Percentiles rank a stretch among this genome's conserved stretches.
phyloP scores from a whole-genome alignment of 1,140 invertebrate species.

The Rhysida immarginata region DNA sequence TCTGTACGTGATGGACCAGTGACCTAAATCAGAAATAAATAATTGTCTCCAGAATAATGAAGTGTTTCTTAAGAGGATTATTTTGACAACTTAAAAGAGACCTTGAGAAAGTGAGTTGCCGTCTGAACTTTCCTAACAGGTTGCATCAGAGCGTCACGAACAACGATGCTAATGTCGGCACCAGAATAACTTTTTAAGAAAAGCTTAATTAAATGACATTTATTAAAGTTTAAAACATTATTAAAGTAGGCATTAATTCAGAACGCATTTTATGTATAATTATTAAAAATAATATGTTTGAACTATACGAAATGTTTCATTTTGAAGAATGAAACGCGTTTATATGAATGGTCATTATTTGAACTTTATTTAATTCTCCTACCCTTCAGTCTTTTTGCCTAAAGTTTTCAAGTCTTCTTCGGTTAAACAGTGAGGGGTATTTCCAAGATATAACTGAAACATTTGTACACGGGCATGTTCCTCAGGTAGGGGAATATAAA shows the following conservation, averaged over 20 bases:
- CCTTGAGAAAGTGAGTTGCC: conserved; percentile 84
- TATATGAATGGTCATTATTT: too few relatives aligned
- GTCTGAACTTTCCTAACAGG: conserved; percentile 96
- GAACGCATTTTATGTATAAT: too few relatives aligned
- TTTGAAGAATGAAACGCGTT: too few relatives aligned
- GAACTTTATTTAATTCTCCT: too few relatives aligned
- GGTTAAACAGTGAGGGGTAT: conserved; percentile 64
- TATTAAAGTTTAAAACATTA: too few relatives aligned
- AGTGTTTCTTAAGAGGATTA: conserved; percentile 96
- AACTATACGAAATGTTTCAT: too few relatives aligned
- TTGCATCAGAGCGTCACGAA: conserved; percentile 95
- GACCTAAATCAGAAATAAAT: conserved; percentile 85
- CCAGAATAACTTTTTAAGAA: conserved; percentile 76
- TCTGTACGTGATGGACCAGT: conserved; percentile 70
- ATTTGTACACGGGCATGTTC: conserved; percentile 76
- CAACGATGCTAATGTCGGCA: conserved; percentile 96
- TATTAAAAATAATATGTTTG: too few relatives aligned
- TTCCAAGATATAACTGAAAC: conserved; percentile 92
- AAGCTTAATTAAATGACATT: too few relatives aligned
- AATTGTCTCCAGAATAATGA: conserved; percentile 91
- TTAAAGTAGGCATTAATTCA: too few relatives aligned
- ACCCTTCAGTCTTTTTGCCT: conserved; percentile 75
- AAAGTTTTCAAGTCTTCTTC: conserved; percentile 78
- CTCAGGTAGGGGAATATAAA: conserved; percentile 95
- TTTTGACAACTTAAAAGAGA: too few relatives aligned